Evolutionary conservation across 2,113 vertebrate species (phyloP), one percentile per base, ranked within the genome.

Genomic region (Cervus canadensis): DNA sequence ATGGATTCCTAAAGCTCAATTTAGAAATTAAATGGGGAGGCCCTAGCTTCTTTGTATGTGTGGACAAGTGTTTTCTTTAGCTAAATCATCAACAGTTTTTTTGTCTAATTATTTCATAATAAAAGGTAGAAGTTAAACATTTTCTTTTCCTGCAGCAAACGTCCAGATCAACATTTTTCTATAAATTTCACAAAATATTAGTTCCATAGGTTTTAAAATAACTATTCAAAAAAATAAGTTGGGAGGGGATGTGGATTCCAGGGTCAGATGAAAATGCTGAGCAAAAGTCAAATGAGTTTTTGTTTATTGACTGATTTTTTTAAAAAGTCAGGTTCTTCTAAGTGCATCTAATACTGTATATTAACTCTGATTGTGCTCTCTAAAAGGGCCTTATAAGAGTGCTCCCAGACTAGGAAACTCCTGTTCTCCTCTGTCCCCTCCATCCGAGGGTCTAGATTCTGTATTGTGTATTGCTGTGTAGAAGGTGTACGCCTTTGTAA

Each of bases 11-110:
- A 57, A 93, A 76, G 36, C 67, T 91, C 3, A 3, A 59, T 81
- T 89, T 59, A 91, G 28, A 94, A 94, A 33, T 90, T 60, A 74
- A 89, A 83, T 78, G 48, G 50, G 43, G 83, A 92, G 54, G 21
- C 52, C 45, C 62, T 95, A 5, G 7, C 26, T 86, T 23, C 33
- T 50, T 89, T 43, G 15, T 78, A 15, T 59, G 48, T 60, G 30
- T 83, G 71, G 60, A 50, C 78, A 71, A 94, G 14, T 57, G 19
- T 85, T 97, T 95, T 94, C 90, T 94, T 96, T 43, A 67, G 84
- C 60, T 90, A 56, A 87, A 91, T 74, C 50, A 17, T 26, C 21
- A 52, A 5, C 88, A 40, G 15, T 88, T 96, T 86, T 11, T 93
- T 50, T 59, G 45, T 87, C 56, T 57, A 36, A 57, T 67, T 91